Conservation (phyloP, 2,888 invertebrate species). For the Cyaniris semiargus region DNA sequence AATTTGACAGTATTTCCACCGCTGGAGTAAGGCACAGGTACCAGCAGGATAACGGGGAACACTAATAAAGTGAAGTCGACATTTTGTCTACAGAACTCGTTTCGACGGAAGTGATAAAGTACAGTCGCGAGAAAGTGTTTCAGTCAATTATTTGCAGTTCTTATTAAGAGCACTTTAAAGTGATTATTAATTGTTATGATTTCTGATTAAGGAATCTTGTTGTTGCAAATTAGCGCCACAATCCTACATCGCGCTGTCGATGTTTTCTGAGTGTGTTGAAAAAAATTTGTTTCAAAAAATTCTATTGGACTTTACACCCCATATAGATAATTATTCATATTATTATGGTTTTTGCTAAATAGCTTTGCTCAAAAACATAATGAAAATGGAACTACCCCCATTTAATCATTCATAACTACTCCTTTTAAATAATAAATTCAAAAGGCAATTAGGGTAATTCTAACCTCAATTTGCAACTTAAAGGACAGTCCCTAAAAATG, state of each 20-base stretch:
- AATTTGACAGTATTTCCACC: background rate
- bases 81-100: constrained; percentile 30
- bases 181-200: no score
- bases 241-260: no score
- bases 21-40: background rate
- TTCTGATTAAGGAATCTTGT: no score
- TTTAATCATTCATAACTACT: background rate
- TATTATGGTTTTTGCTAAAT: no score
- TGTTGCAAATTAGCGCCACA: no score
- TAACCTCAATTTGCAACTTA: constrained; percentile 6
- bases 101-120: constrained; percentile 30
- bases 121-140: constrained; percentile 24
- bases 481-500: constrained; percentile 1
- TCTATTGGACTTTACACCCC: no score
- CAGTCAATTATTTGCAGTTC: background rate
- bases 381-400: background rate
- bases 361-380: background rate
- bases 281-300: no score
- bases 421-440: background rate
- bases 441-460: background rate
- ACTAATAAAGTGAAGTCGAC: constrained; percentile 27
- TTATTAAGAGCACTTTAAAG: no score
- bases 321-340: no score
- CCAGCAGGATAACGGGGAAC: constrained; percentile 9
- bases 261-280: no score